phyloP scores from a whole-genome alignment of 2,888 invertebrate species.

The Omphaloscelis lunosa region DNA sequence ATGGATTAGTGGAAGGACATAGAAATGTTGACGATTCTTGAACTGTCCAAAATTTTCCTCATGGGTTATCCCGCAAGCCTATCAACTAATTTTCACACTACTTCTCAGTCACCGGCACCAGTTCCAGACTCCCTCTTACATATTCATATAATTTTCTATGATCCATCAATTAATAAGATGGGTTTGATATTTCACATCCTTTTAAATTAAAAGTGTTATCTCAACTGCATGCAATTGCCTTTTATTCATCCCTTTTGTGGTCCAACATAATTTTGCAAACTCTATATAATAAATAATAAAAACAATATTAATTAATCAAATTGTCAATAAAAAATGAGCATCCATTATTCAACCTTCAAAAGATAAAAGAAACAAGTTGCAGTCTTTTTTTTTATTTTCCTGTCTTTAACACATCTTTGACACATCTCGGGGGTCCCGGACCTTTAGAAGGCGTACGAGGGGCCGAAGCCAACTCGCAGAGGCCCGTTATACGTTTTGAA shows the following conservation, averaged over 20 bases:
- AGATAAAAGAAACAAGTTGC: constrained; percentile 10
- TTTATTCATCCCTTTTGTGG: neutral
- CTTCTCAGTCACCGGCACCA: neutral
- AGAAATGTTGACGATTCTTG: neutral
- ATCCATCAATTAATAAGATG: neutral
- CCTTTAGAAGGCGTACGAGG: too few species aligned
- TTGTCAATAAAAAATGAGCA: neutral
- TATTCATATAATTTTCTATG: neutral
- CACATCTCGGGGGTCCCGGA: too few species aligned
- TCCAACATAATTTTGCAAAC: neutral
- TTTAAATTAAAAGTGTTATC: neutral
- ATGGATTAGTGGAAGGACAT: constrained; percentile 66
- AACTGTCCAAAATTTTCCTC: neutral
- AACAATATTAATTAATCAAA: neutral
- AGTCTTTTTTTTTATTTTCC: neutral
- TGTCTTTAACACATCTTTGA: too few species aligned
- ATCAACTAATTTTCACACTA: neutral
- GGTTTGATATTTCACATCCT: neutral
- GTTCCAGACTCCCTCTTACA: neutral
- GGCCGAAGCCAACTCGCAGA: too few species aligned
- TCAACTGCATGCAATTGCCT: neutral
- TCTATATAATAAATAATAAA: neutral
- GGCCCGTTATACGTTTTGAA: too few species aligned
- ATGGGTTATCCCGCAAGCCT: neutral
- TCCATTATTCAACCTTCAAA: neutral